These are phyloP conservation scores for Malurus alboscapulatus DNA, from an alignment of 2,113 vertebrate species.

Conservation along the genomic window DNA sequence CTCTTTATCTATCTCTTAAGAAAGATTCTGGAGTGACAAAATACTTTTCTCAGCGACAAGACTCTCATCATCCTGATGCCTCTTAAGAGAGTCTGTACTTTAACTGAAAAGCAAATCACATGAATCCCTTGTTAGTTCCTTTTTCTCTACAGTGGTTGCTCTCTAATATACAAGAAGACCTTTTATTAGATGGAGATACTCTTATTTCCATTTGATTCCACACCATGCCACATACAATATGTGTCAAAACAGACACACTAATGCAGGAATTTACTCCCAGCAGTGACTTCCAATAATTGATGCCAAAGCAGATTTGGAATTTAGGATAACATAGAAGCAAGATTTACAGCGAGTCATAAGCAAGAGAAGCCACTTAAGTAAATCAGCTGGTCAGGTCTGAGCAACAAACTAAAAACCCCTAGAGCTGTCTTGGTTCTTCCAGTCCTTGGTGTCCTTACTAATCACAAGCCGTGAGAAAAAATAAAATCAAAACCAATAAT, in stretches of 20 bases:
- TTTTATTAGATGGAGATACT: background rate
- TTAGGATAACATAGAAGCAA: background rate
- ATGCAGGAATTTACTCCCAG: background rate
- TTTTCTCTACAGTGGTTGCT: background rate
- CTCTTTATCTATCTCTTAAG: background rate
- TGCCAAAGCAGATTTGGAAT: background rate
- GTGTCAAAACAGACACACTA: background rate
- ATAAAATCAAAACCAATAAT: background rate
- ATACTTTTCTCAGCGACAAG: background rate
- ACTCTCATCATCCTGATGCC: background rate
- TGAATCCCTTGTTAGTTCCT: background rate
- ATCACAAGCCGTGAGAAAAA: background rate
- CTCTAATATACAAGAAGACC: background rate
- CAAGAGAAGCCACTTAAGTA: background rate
- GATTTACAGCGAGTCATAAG: background rate
- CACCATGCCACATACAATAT: background rate
- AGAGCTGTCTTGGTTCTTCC: background rate
- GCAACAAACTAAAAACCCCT: background rate
- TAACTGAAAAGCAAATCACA: background rate
- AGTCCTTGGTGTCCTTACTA: background rate
- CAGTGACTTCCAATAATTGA: background rate
- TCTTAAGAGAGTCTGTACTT: background rate
- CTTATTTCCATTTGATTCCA: background rate
- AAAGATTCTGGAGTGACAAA: background rate
- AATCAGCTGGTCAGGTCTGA: background rate